These are phyloP conservation scores for Centropyge bicolor DNA, from an alignment of 2,797 vertebrate species.

Conservation along the genomic window DNA sequence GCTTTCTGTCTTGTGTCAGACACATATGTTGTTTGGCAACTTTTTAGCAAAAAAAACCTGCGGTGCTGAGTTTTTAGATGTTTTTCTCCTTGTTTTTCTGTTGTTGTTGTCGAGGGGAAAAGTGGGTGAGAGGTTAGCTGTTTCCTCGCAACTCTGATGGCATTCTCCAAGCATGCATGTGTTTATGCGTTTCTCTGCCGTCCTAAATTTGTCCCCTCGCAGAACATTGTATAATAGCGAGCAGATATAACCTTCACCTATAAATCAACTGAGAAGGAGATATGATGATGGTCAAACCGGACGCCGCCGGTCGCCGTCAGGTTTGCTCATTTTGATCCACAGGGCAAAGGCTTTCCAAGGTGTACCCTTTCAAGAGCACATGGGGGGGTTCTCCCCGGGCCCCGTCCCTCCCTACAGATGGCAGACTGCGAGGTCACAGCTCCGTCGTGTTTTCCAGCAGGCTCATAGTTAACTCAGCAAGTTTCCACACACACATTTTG, in stretches of 20 bases:
- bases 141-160: constrained; percentile 21
- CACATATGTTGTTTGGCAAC: constrained; percentile 61
- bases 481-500: constrained; percentile 48
- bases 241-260: neutral
- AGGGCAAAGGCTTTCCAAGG: constrained; percentile 26
- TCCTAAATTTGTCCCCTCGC: neutral
- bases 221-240: neutral
- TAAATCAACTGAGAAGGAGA: neutral
- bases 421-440: constrained; percentile 26
- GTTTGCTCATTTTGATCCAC: neutral
- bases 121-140: constrained; percentile 64
- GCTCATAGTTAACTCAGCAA: constrained; percentile 45
- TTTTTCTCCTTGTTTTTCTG: constrained; percentile 36
- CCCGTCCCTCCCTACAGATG: constrained; percentile 50
- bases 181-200: constrained; percentile 6
- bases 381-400: neutral
- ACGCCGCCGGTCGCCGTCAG: neutral
- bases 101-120: constrained; percentile 44
- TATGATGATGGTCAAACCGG: constrained; percentile 3
- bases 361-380: constrained; percentile 61
- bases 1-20: constrained; percentile 7
- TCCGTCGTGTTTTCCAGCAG: constrained; percentile 45
- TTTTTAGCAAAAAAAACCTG: constrained; percentile 1
- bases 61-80: neutral
- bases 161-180: constrained; percentile 18